Conservation (phyloP, 2,797 vertebrate genomes). For the Xiphophorus birchmanni region DNA sequence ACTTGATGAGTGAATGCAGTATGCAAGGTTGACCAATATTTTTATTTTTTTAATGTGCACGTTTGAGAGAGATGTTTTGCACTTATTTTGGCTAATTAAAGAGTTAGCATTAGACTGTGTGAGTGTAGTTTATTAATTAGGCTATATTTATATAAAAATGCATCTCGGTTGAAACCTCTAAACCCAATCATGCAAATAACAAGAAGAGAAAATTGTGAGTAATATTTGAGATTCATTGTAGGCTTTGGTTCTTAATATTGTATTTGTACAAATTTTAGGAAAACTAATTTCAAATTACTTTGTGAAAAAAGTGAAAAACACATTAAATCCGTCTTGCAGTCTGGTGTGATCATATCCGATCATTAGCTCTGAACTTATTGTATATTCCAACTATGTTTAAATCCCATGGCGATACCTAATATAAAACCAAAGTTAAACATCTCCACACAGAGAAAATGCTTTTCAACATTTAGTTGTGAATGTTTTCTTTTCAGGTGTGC, state of each 20-base stretch:
- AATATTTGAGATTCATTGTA: background rate
- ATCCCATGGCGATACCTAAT: background rate
- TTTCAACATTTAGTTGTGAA: background rate
- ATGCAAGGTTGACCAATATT: conserved; percentile 38
- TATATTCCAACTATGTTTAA: background rate
- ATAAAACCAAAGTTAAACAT: background rate
- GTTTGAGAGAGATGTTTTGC: conserved; percentile 5
- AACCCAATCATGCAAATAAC: conserved; percentile 6
- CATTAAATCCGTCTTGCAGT: background rate
- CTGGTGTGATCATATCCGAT: background rate
- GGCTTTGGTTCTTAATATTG: background rate
- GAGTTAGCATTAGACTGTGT: background rate
- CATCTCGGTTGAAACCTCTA: conserved; percentile 5
- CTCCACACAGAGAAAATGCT: background rate
- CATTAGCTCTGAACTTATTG: no score
- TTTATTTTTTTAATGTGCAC: conserved; percentile 5
- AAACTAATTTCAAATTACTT: background rate
- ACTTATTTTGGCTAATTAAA: conserved; percentile 26
- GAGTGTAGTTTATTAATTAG: conserved; percentile 13
- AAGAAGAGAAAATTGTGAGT: no score
- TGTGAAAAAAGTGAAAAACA: background rate
- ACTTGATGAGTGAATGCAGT: conserved; percentile 65
- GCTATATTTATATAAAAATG: background rate
- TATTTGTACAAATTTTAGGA: background rate
- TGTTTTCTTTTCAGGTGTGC: background rate